Percentiles rank a stretch among this genome's conserved stretches.
Evolutionary conservation across 1,140 invertebrate species (phyloP).

Genomic region (Tetramorium parvispinum): DNA sequence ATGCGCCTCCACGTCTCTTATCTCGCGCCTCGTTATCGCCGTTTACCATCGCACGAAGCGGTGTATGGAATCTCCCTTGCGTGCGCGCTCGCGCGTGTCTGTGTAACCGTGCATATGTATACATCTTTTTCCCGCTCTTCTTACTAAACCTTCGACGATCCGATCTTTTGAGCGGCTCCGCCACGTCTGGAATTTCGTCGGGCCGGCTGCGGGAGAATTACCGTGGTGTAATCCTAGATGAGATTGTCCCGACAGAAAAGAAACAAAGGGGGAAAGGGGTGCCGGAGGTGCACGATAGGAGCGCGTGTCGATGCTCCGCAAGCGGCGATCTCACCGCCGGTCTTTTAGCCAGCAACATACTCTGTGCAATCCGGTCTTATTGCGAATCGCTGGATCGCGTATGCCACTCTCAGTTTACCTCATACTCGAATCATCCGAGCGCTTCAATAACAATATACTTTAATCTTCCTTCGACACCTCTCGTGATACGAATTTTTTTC

Average conservation of each 20-base stretch:
- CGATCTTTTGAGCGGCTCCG: constrained; percentile 53
- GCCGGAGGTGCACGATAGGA: constrained; percentile 7
- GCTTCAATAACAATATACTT: neutral
- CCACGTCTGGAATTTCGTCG: constrained; percentile 57
- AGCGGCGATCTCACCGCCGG: constrained; percentile 21
- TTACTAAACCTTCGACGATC: constrained; percentile 62
- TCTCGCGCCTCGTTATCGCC: constrained; percentile 78
- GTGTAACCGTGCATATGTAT: constrained; percentile 12
- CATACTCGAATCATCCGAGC: neutral
- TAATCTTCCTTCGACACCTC: neutral
- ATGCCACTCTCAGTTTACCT: neutral
- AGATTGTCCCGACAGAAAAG: constrained; percentile 58
- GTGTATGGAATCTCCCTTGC: constrained; percentile 12
- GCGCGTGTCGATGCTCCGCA: constrained; percentile 14
- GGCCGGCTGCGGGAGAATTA: constrained; percentile 55
- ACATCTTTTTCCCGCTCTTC: constrained; percentile 59
- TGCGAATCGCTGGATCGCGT: constrained; percentile 22
- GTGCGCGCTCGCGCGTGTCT: neutral
- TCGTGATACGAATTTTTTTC: neutral
- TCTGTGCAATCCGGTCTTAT: constrained; percentile 5
- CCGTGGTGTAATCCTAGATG: constrained; percentile 63
- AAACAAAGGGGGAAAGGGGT: neutral
- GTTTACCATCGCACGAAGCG: constrained; percentile 73
- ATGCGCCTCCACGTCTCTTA: constrained; percentile 71
- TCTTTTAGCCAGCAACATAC: neutral